Conservation (phyloP, 2,797 vertebrate species). For the Thunnus albacares region DNA sequence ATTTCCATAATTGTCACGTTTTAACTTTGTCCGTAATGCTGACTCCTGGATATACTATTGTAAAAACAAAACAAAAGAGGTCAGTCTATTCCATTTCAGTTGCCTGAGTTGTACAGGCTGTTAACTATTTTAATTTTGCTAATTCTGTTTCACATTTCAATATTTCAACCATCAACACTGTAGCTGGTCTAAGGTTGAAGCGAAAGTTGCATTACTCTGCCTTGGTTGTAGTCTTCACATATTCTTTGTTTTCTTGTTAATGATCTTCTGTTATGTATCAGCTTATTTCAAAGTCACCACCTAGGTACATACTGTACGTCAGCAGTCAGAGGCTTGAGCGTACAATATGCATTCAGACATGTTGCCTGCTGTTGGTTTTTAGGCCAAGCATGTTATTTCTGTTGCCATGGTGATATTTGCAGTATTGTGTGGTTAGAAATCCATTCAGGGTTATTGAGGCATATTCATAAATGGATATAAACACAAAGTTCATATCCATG, state of each 20-base stretch:
- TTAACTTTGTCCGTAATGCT: no score
- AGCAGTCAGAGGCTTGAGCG: background rate
- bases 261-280: background rate
- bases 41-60: no score
- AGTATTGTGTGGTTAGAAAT: background rate
- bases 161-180: background rate
- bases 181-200: background rate
- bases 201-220: background rate
- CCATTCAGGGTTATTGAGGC: background rate
- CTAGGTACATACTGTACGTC: background rate
- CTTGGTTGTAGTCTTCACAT: background rate
- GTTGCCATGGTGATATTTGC: slow-evolving; percentile 26
- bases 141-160: background rate
- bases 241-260: slow-evolving; percentile 6
- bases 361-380: background rate
- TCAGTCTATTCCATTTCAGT: no score
- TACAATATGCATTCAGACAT: background rate
- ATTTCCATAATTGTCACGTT: no score
- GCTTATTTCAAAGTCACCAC: background rate
- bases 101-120: no score
- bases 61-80: no score
- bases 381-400: background rate
- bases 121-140: background rate
- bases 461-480: background rate
- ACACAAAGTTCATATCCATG: background rate